Evolutionary conservation across 1,140 invertebrate species (phyloP).

Genomic region (Rhyzopertha dominica): DNA sequence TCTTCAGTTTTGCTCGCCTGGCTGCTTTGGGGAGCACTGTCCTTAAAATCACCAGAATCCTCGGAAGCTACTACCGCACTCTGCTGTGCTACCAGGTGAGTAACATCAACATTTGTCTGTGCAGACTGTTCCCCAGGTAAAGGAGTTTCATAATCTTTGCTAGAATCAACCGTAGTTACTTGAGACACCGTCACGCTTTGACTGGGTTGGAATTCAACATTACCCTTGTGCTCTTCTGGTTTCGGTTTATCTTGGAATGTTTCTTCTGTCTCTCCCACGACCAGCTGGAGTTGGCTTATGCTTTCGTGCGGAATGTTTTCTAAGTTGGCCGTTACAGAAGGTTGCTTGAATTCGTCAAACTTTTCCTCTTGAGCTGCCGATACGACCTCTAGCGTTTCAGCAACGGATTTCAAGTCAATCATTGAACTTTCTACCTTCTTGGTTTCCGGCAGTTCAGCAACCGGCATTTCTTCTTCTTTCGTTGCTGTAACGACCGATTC

Average conservation of each 20-base stretch:
- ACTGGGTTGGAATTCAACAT: too few species aligned
- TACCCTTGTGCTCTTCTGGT: too few species aligned
- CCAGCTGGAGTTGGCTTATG: constrained; percentile 21
- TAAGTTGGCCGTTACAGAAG: constrained; percentile 26
- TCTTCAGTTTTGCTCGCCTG: constrained; percentile 30
- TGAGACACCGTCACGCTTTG: too few species aligned
- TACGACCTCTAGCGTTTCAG: constrained; percentile 35
- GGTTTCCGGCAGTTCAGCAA: constrained; percentile 25
- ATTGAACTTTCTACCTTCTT: constrained; percentile 15
- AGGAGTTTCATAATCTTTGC: too few species aligned
- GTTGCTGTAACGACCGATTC: constrained; percentile 30
- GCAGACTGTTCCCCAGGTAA: too few species aligned
- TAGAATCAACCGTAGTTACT: too few species aligned
- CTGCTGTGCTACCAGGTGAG: too few species aligned
- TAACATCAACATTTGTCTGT: too few species aligned
- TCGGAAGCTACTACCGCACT: too few species aligned
- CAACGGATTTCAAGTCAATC: constrained; percentile 30
- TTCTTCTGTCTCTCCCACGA: constrained; percentile 31
- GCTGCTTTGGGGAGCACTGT: constrained; percentile 7
- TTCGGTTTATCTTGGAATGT: too few species aligned
- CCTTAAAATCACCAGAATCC: constrained; percentile 19
- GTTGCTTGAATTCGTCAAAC: constrained; percentile 20
- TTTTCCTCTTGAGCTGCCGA: constrained; percentile 21
- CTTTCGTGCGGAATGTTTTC: constrained; percentile 33
- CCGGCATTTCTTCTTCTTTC: constrained; percentile 35